phyloP scores from a whole-genome alignment of 2,888 invertebrate genomes.

The Drosophila anomalata region DNA sequence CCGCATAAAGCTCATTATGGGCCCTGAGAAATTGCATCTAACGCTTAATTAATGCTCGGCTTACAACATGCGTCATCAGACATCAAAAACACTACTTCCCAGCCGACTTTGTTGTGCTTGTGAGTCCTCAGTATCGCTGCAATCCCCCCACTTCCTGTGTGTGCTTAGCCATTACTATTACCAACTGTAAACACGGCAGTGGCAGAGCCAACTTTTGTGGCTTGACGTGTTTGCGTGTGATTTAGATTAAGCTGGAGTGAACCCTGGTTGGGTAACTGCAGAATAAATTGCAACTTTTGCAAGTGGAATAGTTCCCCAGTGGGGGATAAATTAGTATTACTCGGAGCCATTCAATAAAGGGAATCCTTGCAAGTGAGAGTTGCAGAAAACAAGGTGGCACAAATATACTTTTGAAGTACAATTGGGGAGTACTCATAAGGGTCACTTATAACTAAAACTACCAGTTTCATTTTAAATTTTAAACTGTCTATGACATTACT shows the following conservation, averaged over 20 bases:
- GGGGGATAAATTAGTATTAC: conserved; percentile 44
- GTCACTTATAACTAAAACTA: neutral
- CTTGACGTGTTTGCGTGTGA: conserved; percentile 65
- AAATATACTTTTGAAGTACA: neutral
- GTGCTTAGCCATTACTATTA: conserved; percentile 39
- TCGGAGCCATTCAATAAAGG: conserved; percentile 29
- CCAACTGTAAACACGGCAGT: conserved; percentile 42
- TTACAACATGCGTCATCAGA: conserved; percentile 70
- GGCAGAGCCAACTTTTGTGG: conserved; percentile 66
- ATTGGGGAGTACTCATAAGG: neutral
- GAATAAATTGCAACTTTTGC: conserved; percentile 34
- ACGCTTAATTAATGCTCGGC: conserved; percentile 71
- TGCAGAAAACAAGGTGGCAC: neutral
- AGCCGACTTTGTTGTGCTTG: conserved; percentile 63
- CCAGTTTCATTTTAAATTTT: neutral
- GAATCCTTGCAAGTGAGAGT: conserved; percentile 6
- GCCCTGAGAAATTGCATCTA: conserved; percentile 69
- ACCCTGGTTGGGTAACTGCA: conserved; percentile 36
- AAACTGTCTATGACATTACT: neutral
- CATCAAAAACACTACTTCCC: conserved; percentile 75
- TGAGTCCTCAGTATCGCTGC: conserved; percentile 4
- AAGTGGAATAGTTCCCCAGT: conserved; percentile 41
- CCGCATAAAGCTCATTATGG: conserved; percentile 78
- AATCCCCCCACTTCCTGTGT: conserved; percentile 22
- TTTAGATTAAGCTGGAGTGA: conserved; percentile 68